Evolutionary conservation across 2,113 vertebrate species (phyloP), one percentile per base, ranked within the genome.

Genomic region (Pagrus major): DNA sequence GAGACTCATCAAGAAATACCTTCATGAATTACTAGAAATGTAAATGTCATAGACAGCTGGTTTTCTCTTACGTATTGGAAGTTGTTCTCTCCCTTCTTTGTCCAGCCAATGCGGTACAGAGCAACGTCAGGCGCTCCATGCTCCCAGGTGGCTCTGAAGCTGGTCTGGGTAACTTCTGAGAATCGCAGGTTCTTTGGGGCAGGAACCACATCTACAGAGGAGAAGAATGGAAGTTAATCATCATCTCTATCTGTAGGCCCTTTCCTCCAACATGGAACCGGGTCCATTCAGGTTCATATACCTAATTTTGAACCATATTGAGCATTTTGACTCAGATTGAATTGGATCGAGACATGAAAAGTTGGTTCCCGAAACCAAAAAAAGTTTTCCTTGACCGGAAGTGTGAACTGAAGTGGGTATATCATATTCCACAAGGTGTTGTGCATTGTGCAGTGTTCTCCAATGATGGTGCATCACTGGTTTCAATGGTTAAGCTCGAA

Each of bases 91-190:
- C 96, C 96, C 51, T 89, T 92, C 81, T 96, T 97, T 2, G 84
- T 87, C 97, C 97, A 99, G 29, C 93, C 96, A 56, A 99, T 94
- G 83, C 97, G 96, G 37, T 99, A 99, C 0, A 99, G 93, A 76
- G 97, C 95, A 3, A 99, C 97, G 66, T 99, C 98, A n/a, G 96
- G 92, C 64, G 97, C 98, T 42, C 97, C 97, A 1, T 99, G 97
- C 5, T 98, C 96, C 98, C 98, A 99, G 27, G 94, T 96, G 11
- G 95, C 96, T 86, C 95, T 93, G 89, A 99, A 99, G 87, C 96
- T 97, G 68, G 95, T 96, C 0, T 94, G 94, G 20, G 96, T 95
- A 5, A 97, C 84, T 1, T 97, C 96, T 21, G 97, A 96, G 85
- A 98, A 96, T 84, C 90, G 94, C 46, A 99, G 93, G 90, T 98